A percentile compares a stretch with the other conserved stretches of the same genome.
phyloP scores from a whole-genome alignment of 2,113 vertebrate genomes.

The Sporophila hypoxantha region DNA sequence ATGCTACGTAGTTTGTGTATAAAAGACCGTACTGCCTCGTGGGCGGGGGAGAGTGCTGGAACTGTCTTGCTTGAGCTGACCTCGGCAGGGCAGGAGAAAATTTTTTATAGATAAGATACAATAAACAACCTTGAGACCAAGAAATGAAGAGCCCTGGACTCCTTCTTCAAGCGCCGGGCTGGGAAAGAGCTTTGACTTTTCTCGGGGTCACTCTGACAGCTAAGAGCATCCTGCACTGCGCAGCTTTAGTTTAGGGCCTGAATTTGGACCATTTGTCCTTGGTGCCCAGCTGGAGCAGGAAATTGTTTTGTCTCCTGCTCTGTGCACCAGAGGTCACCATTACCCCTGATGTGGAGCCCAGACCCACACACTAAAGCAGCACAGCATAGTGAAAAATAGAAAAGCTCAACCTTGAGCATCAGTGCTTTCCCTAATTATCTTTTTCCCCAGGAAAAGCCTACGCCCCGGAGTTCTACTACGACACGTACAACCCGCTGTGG shows the following conservation, averaged over 20 bases:
- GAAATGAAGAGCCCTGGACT: too few species aligned
- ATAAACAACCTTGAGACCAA: too few species aligned
- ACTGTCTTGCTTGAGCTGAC: too few species aligned
- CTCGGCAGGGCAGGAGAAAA: too few species aligned
- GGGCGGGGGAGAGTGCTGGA: too few species aligned
- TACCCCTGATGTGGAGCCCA: fast-evolving
- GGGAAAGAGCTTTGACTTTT: too few species aligned
- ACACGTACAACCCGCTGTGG: conserved; percentile 95
- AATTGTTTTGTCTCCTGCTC: neutral
- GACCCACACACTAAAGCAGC: neutral
- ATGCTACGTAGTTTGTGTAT: too few species aligned
- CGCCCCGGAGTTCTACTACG: conserved; percentile 93
- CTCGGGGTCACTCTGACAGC: too few species aligned
- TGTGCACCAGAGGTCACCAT: neutral
- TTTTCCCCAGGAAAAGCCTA: conserved; percentile 86
- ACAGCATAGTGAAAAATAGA: neutral
- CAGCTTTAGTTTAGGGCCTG: neutral
- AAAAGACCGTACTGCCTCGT: too few species aligned
- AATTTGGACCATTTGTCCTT: neutral
- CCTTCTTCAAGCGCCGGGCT: too few species aligned
- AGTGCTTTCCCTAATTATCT: neutral
- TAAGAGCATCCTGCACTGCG: too few species aligned
- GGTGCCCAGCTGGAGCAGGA: neutral
- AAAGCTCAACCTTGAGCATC: neutral
- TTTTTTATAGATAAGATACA: too few species aligned